These are phyloP conservation scores for Mercenaria mercenaria DNA, from an alignment of 1,140 invertebrate species.

Conservation along the genomic window DNA sequence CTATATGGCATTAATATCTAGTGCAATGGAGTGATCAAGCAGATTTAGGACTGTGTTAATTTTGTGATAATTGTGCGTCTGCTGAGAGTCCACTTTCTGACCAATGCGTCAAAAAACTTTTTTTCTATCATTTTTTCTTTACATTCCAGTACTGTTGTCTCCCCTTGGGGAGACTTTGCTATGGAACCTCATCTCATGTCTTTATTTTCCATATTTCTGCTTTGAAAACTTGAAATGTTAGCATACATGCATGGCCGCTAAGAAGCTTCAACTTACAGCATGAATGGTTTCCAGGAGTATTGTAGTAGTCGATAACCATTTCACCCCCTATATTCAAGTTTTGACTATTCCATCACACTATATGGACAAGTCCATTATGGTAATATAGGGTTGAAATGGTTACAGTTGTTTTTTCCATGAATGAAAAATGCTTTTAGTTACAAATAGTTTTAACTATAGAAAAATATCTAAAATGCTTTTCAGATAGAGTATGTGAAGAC, in stretches of 20 bases:
- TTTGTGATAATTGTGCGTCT: constrained; percentile 2
- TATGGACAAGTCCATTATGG: neutral
- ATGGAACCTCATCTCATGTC: neutral
- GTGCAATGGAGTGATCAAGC: neutral
- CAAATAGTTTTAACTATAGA: too few species aligned
- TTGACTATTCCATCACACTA: neutral
- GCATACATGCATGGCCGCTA: neutral
- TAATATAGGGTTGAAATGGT: neutral
- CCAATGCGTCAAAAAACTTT: neutral
- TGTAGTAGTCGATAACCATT: constrained; percentile 24
- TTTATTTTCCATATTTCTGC: constrained; percentile 13
- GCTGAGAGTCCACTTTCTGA: neutral
- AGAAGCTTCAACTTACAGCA: constrained; percentile 27
- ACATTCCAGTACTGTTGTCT: constrained; percentile 19
- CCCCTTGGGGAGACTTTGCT: neutral
- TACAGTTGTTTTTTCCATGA: neutral
- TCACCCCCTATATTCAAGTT: neutral
- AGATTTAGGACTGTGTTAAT: neutral
- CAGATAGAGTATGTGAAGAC: too few species aligned
- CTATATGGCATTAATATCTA: neutral
- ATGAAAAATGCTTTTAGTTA: neutral
- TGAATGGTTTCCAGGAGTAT: constrained; percentile 42
- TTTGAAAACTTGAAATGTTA: neutral
- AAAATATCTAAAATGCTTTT: too few species aligned
- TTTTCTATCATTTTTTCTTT: constrained; percentile 26